Evolutionary conservation across 2,888 invertebrate genomes (phyloP).

Genomic region (Drosophila diplacantha): DNA sequence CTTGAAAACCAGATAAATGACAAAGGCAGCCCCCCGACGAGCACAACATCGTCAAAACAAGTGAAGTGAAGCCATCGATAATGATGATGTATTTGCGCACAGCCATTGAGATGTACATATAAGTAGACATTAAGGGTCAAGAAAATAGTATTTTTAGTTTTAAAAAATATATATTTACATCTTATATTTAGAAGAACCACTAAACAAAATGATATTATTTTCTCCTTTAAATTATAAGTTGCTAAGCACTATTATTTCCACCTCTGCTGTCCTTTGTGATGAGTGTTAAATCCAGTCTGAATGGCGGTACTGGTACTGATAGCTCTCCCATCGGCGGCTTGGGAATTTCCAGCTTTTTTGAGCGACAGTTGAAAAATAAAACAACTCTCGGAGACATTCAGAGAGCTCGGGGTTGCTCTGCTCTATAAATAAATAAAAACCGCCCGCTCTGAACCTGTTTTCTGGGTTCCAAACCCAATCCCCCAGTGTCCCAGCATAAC

Average conservation of each 20-base stretch:
- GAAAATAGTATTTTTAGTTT: neutral
- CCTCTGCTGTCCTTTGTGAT: constrained; percentile 1
- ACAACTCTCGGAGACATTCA: constrained; percentile 21
- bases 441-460: constrained; percentile 33
- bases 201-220: neutral
- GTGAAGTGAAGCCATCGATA: constrained; percentile 33
- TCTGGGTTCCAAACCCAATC: constrained; percentile 13
- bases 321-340: constrained; percentile 41
- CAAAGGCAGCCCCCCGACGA: constrained; percentile 14
- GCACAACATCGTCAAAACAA: constrained; percentile 16
- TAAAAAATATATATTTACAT: neutral
- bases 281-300: constrained; percentile 20
- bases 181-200: too few relatives aligned
- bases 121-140: too few relatives aligned
- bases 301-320: constrained; percentile 45
- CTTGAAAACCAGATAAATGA: constrained; percentile 29
- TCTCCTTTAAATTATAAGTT: neutral
- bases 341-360: constrained; percentile 67
- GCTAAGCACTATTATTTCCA: neutral
- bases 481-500: constrained; percentile 24
- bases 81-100: constrained; percentile 32
- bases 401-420: constrained; percentile 4
- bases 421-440: constrained; percentile 24
- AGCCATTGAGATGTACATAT: constrained; percentile 3
- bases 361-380: constrained; percentile 40